A percentile compares a stretch with the other conserved stretches of the same genome.
Conservation (phyloP, 2,113 vertebrate genomes). For the Spermophilus dauricus region DNA sequence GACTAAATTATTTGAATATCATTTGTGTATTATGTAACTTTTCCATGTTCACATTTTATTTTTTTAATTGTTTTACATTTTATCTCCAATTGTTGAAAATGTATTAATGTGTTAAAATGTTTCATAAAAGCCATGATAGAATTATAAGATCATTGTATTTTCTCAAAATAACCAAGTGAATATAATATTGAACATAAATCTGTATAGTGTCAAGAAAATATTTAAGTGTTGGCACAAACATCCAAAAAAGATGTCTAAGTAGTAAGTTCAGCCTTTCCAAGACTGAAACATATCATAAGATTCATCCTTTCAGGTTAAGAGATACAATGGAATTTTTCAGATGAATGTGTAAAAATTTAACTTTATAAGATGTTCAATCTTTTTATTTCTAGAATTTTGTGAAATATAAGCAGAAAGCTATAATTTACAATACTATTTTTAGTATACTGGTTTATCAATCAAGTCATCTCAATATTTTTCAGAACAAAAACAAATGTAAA, state of each 20-base stretch:
- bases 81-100: background rate
- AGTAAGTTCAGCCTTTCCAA: too few relatives aligned
- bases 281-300: too few relatives aligned
- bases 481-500: background rate
- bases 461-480: background rate
- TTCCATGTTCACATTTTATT: background rate
- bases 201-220: constrained; percentile 22
- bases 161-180: background rate
- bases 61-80: constrained; percentile 45
- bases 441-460: background rate
- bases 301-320: background rate
- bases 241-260: background rate
- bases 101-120: background rate
- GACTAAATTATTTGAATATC: background rate
- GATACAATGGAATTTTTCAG: background rate
- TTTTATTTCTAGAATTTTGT: constrained; percentile 20
- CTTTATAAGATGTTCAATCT: background rate
- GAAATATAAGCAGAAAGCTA: background rate
- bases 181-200: background rate
- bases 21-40: constrained; percentile 8
- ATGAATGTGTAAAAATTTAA: background rate
- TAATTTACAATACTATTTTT: background rate
- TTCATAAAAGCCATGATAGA: constrained; percentile 33
- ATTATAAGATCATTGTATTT: background rate
- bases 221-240: background rate